Percentiles rank a stretch among this genome's conserved stretches.
phyloP scores from a whole-genome alignment of 2,888 invertebrate genomes.

The Nysson spinosus region DNA sequence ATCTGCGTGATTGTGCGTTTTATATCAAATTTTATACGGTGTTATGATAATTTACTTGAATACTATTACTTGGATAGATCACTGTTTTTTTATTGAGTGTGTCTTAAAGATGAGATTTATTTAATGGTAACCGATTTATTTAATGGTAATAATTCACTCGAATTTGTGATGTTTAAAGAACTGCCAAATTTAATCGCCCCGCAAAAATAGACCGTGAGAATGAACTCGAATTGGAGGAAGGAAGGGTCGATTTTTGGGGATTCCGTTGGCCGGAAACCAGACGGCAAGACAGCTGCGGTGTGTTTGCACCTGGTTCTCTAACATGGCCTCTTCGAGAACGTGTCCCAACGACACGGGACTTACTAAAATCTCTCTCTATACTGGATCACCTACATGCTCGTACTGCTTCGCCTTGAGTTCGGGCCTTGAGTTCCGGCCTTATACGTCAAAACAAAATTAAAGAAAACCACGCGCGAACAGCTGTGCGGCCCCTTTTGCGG shows the following conservation, averaged over 20 bases:
- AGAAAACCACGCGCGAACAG: conserved; percentile 43
- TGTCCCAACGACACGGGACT: conserved; percentile 27
- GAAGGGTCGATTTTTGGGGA: conserved; percentile 53
- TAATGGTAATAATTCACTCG: too few species aligned
- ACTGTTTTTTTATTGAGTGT: too few species aligned
- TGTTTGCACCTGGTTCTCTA: conserved; percentile 52
- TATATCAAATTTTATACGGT: too few species aligned
- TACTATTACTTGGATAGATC: too few species aligned
- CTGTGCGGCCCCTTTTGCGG: conserved; percentile 61
- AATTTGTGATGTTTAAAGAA: too few species aligned
- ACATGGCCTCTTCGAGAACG: conserved; percentile 14
- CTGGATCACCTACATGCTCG: conserved; percentile 18
- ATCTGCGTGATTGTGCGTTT: too few species aligned
- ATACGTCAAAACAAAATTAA: conserved; percentile 46
- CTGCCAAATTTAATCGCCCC: too few species aligned
- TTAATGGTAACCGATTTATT: too few species aligned
- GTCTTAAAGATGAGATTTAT: too few species aligned
- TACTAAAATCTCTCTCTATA: conserved; percentile 41
- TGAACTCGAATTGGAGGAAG: conserved; percentile 28
- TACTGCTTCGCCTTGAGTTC: background rate
- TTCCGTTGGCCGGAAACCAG: conserved; percentile 45
- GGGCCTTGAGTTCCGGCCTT: conserved; percentile 50
- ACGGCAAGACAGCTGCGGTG: conserved; percentile 47
- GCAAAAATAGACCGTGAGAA: too few species aligned
- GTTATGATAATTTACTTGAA: too few species aligned